Evolutionary conservation across 1,140 invertebrate species (phyloP).

Genomic region (Danaus melanippus): DNA sequence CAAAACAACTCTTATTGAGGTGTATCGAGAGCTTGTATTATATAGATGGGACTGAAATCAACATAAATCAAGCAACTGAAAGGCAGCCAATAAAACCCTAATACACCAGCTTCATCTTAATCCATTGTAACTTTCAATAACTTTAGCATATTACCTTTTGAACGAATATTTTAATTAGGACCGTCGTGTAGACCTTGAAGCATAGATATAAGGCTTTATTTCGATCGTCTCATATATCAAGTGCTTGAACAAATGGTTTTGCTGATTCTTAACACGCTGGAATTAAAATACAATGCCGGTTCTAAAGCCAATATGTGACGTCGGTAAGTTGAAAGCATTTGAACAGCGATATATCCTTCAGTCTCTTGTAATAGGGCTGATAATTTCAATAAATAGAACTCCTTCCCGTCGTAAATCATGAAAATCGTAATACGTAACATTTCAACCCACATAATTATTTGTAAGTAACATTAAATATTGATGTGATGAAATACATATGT

Average conservation of each 20-base stretch:
- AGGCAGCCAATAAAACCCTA: slow-evolving; percentile 25
- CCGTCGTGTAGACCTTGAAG: neutral
- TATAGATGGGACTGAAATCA: slow-evolving; percentile 6
- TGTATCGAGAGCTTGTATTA: too few relatives aligned
- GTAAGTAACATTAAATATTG: too few relatives aligned
- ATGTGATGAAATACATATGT: neutral
- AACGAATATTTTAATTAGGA: slow-evolving; percentile 1
- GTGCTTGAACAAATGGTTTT: slow-evolving; percentile 20
- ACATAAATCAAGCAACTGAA: slow-evolving; percentile 16
- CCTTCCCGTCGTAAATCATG: too few relatives aligned
- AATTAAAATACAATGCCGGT: slow-evolving; percentile 60
- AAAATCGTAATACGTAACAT: too few relatives aligned
- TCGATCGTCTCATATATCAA: slow-evolving; percentile 11
- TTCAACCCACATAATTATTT: too few relatives aligned
- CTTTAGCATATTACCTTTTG: slow-evolving; percentile 6
- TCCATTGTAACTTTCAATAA: slow-evolving; percentile 22
- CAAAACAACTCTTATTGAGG: too few relatives aligned
- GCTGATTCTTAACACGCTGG: slow-evolving; percentile 40
- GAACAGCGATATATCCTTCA: slow-evolving; percentile 51
- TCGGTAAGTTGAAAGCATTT: slow-evolving; percentile 52
- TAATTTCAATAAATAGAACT: slow-evolving; percentile 5
- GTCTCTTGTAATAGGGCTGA: slow-evolving; percentile 28
- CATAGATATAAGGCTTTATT: slow-evolving; percentile 9
- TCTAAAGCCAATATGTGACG: slow-evolving; percentile 43
- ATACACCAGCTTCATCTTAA: slow-evolving; percentile 22